Evolutionary conservation across 2,797 vertebrate genomes (phyloP).

Genomic region (Sylvilagus floridanus): DNA sequence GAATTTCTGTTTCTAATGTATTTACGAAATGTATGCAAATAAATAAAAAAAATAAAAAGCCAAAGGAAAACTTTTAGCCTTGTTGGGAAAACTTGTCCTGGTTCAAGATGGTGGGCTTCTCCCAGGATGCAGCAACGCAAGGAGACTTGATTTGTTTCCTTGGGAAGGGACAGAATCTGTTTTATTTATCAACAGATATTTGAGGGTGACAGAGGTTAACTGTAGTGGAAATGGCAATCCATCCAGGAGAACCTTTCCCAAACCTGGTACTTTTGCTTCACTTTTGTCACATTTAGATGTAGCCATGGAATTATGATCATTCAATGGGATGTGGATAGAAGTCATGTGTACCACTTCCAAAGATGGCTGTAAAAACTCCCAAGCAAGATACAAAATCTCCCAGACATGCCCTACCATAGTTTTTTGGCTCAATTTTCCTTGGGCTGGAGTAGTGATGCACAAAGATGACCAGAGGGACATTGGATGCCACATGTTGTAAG

Average conservation of each 20-base stretch:
- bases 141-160: neutral
- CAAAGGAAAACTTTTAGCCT: neutral
- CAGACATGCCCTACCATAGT: neutral
- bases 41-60: too few relatives aligned
- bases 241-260: neutral
- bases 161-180: neutral
- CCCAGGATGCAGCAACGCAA: neutral
- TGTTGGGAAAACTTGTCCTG: conserved; percentile 1
- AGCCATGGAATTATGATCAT: neutral
- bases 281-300: neutral
- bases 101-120: neutral
- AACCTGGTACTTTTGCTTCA: neutral
- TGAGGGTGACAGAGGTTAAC: neutral
- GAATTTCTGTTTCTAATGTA: too few relatives aligned
- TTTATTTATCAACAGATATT: neutral
- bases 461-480: neutral
- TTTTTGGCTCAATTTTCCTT: neutral
- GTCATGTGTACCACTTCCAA: neutral
- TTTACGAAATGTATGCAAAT: too few relatives aligned
- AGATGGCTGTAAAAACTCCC: neutral
- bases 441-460: neutral
- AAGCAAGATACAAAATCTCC: neutral
- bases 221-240: neutral
- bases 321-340: neutral
- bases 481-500: neutral